Evolutionary conservation across 2,113 vertebrate genomes (phyloP).

Genomic region (Grammomys dolichurus): DNA sequence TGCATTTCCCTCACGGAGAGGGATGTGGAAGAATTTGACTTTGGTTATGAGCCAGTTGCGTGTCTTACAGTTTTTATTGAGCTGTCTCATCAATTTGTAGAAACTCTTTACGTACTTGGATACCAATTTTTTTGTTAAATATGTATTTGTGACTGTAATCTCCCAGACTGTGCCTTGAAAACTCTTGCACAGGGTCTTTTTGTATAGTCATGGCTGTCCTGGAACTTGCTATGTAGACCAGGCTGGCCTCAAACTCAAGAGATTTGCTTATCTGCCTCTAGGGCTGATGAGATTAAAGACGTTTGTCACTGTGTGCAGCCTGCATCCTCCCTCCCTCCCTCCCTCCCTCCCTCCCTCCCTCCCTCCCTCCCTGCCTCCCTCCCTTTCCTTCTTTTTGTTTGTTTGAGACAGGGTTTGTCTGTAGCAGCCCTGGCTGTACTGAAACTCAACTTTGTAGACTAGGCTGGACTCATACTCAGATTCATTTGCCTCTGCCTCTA

Average conservation of each 20-base stretch:
- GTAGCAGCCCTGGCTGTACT: not conserved
- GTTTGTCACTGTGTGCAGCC: no score
- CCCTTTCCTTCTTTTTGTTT: not conserved
- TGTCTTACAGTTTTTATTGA: not conserved
- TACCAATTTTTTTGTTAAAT: not conserved
- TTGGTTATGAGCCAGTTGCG: not conserved
- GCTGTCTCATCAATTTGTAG: conserved; percentile 4
- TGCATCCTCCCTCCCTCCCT: no score
- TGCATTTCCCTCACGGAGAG: not conserved
- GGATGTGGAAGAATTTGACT: not conserved
- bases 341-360: not conserved
- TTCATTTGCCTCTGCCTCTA: not conserved
- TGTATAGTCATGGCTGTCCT: no score
- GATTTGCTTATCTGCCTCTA: no score
- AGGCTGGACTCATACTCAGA: not conserved
- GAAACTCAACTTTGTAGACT: not conserved
- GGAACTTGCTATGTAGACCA: no score
- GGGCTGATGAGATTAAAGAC: no score
- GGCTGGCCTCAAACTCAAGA: no score
- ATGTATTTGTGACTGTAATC: not conserved
- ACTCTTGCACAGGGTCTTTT: not conserved
- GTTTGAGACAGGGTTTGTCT: not conserved
- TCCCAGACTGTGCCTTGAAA: not conserved
- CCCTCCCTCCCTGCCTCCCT: no score
- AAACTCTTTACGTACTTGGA: conserved; percentile 14